phyloP scores from a whole-genome alignment of 2,797 vertebrate genomes.

The Triplophysa yarkandensis region DNA sequence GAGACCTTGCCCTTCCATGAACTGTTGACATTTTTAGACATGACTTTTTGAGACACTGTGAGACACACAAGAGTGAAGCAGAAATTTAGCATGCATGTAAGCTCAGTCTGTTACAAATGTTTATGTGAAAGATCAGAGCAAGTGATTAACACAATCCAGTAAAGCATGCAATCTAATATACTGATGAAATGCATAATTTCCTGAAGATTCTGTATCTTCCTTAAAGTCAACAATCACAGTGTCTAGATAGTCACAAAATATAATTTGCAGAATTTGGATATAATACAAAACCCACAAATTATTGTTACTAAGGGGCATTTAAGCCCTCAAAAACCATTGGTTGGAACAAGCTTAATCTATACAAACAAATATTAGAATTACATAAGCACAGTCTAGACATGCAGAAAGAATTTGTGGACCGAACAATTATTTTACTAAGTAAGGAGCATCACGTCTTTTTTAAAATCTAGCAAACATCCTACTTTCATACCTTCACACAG shows the following conservation, averaged over 20 bases:
- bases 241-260: not conserved
- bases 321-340: slow-evolving; percentile 41
- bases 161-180: slow-evolving; percentile 8
- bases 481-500: too few species aligned
- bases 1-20: not conserved
- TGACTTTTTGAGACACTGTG: slow-evolving; percentile 3
- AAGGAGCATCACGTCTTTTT: not conserved
- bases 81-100: slow-evolving; percentile 22
- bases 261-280: slow-evolving; percentile 20
- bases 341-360: slow-evolving; percentile 24
- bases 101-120: slow-evolving; percentile 3
- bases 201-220: not conserved
- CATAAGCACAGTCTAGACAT: slow-evolving; percentile 20
- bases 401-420: not conserved
- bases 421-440: slow-evolving; percentile 2
- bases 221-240: slow-evolving; percentile 5
- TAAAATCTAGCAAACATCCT: too few species aligned
- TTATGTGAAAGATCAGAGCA: not conserved
- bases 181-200: not conserved
- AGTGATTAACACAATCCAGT: slow-evolving; percentile 1
- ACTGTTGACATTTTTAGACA: not conserved
- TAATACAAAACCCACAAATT: slow-evolving; percentile 19
- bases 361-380: not conserved
- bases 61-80: slow-evolving; percentile 11
- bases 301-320: slow-evolving; percentile 32